phyloP scores from a whole-genome alignment of 1,140 invertebrate genomes.

The Samia ricini region DNA sequence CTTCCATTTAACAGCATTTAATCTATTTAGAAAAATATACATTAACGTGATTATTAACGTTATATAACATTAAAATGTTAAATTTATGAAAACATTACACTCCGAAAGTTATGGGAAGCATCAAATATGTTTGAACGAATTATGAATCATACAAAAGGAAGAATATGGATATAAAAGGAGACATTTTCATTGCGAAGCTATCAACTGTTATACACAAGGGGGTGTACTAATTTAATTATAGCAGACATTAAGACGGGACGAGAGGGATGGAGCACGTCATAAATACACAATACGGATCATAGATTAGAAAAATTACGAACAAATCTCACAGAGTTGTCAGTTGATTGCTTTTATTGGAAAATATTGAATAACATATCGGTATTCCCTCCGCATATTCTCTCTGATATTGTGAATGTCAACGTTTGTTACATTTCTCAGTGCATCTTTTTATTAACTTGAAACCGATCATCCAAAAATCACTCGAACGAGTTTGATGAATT shows the following conservation, averaged over 20 bases:
- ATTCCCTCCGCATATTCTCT: no score
- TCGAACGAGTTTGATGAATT: no score
- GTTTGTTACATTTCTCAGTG: no score
- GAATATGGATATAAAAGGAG: not conserved
- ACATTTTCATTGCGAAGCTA: not conserved
- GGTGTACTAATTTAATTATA: conserved; percentile 1
- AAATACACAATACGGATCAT: not conserved
- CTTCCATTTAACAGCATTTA: no score
- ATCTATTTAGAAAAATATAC: no score
- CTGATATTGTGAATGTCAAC: no score
- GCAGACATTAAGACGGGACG: not conserved
- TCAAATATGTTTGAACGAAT: not conserved
- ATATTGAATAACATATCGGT: no score
- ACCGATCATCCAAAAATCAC: no score
- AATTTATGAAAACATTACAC: not conserved
- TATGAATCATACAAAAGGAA: not conserved
- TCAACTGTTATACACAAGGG: not conserved
- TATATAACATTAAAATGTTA: no score
- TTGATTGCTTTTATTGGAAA: no score
- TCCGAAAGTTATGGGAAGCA: not conserved
- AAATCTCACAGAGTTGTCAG: not conserved
- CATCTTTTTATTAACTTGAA: no score
- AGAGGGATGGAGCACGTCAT: not conserved
- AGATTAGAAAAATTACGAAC: not conserved
- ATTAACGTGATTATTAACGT: no score